Base-by-base conservation (phyloP, 2,888 invertebrate genomes). In the Noctuana brunneofusca region DNA sequence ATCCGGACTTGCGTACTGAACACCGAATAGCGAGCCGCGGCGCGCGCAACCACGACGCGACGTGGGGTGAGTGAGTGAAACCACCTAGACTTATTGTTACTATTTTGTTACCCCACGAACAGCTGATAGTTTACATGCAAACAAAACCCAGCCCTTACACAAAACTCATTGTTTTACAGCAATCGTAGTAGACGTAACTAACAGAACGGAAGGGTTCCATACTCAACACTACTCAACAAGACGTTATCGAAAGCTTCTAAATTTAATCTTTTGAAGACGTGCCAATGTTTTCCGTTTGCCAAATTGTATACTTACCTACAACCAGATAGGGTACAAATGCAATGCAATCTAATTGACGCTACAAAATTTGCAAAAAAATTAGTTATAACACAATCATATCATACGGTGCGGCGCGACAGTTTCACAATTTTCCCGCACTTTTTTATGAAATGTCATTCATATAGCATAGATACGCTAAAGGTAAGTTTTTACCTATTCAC, bases 1-100 rank as follows among this genome's bases (percentile, higher is more conserved):
- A 75, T 74, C 71, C 78, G 73, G 86, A 81, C 83, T 82, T 86
- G 88, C 89, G 91, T 86, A 87, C 74, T 86, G 78, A 74, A 75
- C 70, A 74, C 73, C 71, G 77, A 79, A 78, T 72, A 74, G 79
- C 80, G 75, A 80, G 66, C 76, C 82, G 80, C 87, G 72, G 86
- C 86, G 87, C 87, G 87, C 87, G 87, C 75, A 79, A 75, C 68
- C 75, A 72, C 79, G 75, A 73, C 71, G 79, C 76, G 66, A 69
- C 74, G 71, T 72, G 70, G 79, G 82, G 83, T 83, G 74, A 73
- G 71, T 74, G 72, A 74, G 74, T 68, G 69, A 75, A 79, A 78
- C 70, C 70, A 66, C 79, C 72, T 57, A 57, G 62, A 63, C 53
- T 62, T 62, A 62, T 62, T 55, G 0, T 62, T 49, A 24, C 20